Base-by-base conservation (phyloP, 1,140 invertebrate genomes). In the Triops longicaudatus region DNA sequence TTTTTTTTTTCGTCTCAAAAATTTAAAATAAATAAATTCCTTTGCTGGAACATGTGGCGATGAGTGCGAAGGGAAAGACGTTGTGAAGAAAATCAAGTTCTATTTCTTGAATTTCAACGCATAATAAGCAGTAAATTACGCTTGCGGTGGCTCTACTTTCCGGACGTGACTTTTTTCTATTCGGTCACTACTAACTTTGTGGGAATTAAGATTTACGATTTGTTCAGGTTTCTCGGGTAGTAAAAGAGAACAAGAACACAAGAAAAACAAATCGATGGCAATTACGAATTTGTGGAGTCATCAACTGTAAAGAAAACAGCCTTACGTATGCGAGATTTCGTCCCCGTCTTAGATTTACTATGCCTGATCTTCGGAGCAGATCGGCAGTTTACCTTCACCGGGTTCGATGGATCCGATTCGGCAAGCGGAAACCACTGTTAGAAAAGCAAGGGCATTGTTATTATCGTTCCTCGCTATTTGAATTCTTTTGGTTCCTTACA, bases 261-360 rank as follows among this genome's bases (percentile, higher is more conserved):
- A 22, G 6, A 11, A 22, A 63, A 63, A 63, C 2, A 63, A 17
- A 22, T 22, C 31, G 50, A 63, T n/a, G 17, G 50, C 50, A 63
- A 63, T 63, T 63, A 63, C 50, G n/a, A 63, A 63, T 63, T 22
- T 63, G 50, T 63, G 50, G 50, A 63, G 50, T 63, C 50, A 63
- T 63, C 50, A 63, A 14, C 22, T 63, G 50, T 63, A 63, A 22
- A 2, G 50, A 63, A 63, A 63, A 63, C 50, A 63, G n/a, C 50
- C 50, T 63, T 63, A 22, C 22, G 31, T 37, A 37, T 37, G 31
- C 31, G 50, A n/a, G 50, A 63, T 63, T 63, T 63, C 50, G 50
- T 63, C 14, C 50, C 50, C 50, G 2, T n/a, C 17, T 14, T 7
- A 63, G 14, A 22, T 14, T 63, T 22, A 5, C 50, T n/a, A 63